A percentile compares a stretch with the other conserved stretches of the same genome.
Evolutionary conservation across 2,797 vertebrate genomes (phyloP).

Genomic region (Perodicticus potto): DNA sequence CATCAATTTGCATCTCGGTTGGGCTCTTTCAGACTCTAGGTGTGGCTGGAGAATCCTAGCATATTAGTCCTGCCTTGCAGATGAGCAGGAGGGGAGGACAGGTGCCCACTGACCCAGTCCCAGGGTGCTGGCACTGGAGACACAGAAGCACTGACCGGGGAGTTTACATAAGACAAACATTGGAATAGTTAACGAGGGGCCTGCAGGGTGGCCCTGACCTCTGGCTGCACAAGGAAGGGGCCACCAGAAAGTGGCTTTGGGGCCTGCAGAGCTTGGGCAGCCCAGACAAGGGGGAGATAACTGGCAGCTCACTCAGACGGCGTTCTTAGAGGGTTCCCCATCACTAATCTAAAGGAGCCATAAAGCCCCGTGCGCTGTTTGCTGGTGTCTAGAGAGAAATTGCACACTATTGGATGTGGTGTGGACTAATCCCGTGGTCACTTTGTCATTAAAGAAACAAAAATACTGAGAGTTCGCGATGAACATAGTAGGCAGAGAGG

Average conservation of each 20-base stretch:
- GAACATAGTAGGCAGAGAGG: background rate
- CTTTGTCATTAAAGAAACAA: conserved; percentile 28
- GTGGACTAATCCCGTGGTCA: background rate
- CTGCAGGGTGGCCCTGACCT: background rate
- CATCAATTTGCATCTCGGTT: background rate
- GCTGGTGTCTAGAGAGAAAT: background rate
- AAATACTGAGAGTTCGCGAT: background rate
- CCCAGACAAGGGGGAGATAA: background rate
- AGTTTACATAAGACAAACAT: background rate
- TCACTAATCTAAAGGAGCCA: background rate
- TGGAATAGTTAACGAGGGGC: background rate
- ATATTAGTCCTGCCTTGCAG: background rate
- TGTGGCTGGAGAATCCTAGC: background rate
- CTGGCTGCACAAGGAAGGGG: background rate
- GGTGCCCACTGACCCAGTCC: background rate
- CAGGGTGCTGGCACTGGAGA: background rate
- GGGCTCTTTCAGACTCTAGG: background rate
- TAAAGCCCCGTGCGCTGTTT: background rate
- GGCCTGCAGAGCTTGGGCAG: background rate
- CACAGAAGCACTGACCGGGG: background rate
- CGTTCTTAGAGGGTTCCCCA: background rate
- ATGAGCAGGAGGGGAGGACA: background rate
- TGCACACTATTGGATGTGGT: background rate
- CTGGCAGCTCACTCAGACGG: background rate
- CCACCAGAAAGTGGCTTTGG: background rate